Base-by-base conservation (phyloP, 92 coral and sea anemone species). In the Heliopora coerulea region DNA sequence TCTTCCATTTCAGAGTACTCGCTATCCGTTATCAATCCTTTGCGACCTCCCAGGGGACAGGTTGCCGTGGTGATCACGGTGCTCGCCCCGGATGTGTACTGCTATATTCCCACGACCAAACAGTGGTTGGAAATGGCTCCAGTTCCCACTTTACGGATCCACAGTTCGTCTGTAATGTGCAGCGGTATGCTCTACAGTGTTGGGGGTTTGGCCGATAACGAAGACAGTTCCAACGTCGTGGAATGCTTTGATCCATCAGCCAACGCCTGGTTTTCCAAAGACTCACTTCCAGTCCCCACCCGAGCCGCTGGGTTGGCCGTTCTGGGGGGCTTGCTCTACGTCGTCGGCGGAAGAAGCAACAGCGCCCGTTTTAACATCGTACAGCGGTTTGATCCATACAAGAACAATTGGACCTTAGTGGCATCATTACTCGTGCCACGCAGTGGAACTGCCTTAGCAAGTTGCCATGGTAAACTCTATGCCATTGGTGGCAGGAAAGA, bases 401-500 rank as follows among this genome's bases (percentile, higher is more conserved):
- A 30, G 39, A 63, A 70, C 77, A 52, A n/a, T 31, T 70, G 77
- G 77, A 70, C 62, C 77, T 70, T 70, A 13, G 77, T 70, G 77
- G 54, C 77, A 49, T 70, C 77, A 56, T 28, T 70, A 23, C 77
- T 30, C 12, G 77, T 52, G 33, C 48, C 93, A 37, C 85, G 99
- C 11, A 91, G 99, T 80, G 90, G 88, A 1, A 91, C 86, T 48
- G 89, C 87, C 18, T 88, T 95, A 17, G 80, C 90, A 2, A 54
- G 89, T 24, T 67, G 87, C 33, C 82, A 79, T 82, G 99, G 96
- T 19, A 48, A 88, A 42, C 59, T 95, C 21, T 95, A 95, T 83
- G 96, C 96, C 12, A 84, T 95, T 41, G 99, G 99, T 27, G 99
- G 99, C 61, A 89, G 91, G 70, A 89, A 88, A 68, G 99, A 95